Evolutionary conservation across 2,888 invertebrate genomes (phyloP), one percentile per base, ranked within the genome.

Genomic region (Drosophila kambysellisi): DNA sequence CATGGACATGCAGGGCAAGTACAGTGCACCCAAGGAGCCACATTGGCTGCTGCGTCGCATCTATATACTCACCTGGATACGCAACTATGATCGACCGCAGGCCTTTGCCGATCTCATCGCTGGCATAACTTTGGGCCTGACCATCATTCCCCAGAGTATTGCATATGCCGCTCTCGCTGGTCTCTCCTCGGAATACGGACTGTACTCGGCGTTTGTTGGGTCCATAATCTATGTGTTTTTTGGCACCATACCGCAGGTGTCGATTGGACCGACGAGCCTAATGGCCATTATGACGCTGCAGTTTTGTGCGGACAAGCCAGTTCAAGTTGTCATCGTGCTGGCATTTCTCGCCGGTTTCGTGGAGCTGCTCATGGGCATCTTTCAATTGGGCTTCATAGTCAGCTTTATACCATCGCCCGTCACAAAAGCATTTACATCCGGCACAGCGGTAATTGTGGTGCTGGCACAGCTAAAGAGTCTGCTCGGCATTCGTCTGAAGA

Each of bases 151-250:
- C 7, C 98, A 98, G 94, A 97, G 97, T 84, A 96, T 98, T 85
- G 98, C 98, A 17, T 98, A 98, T 93, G 98, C 98, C 0, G 67
- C 96, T 57, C 94, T 98, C 54, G 98, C 98, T 15, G 96, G 96
- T 54, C 94, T 98, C 61, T 96, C 96, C 25, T 96, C 98, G 12
- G 97, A 98, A 95, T 98, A 97, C 94, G 99, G 99, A 0, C 94
- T 99, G 30, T 99, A 99, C 93, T 97, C 98, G 3, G 96, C 98
- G 0, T 98, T 98, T 92, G 95, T 98, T 93, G 97, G 96, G n/a
- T 96, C 97, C 61, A 96, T 98, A 86, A 94, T 98, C 62, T 99
- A 99, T 93, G 88, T 96, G 62, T 92, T 97, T 83, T 96, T 99
- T 86, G 99, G 99, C 48, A 97, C 98, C 0, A 96, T 97, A 78